These are phyloP conservation scores for Nasonia longicornis DNA, from an alignment of 1,140 invertebrate species.

Conservation along the genomic window DNA sequence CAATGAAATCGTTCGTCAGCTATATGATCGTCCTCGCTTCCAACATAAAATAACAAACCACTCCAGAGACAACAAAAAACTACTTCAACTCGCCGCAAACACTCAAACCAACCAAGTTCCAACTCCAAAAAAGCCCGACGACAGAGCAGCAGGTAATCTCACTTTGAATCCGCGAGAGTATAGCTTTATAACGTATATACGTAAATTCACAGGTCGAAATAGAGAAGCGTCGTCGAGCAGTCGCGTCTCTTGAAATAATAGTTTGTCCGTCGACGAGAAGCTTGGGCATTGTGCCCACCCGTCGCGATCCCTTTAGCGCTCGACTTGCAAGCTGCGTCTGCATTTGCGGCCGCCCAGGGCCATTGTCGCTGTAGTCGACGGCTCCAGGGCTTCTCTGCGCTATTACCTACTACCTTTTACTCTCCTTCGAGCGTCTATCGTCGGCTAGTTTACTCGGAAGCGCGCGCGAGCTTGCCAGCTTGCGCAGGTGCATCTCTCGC, in stretches of 20 bases:
- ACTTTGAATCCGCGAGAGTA: no score
- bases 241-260: constrained; percentile 2
- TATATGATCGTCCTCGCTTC: no score
- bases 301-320: background rate
- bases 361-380: background rate
- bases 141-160: no score
- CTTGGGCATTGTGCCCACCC: background rate
- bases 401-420: background rate
- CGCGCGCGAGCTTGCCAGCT: no score
- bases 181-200: background rate
- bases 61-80: no score
- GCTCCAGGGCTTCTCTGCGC: background rate
- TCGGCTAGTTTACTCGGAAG: background rate
- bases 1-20: no score
- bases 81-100: no score
- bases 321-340: background rate
- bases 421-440: background rate
- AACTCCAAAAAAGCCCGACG: no score
- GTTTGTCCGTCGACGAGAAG: background rate
- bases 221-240: background rate
- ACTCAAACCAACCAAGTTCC: no score
- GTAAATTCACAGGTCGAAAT: background rate
- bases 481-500: no score
- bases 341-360: background rate
- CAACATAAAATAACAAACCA: background rate